A percentile compares a stretch with the other conserved stretches of the same genome.
Conservation (phyloP, 1,140 invertebrate species). For the Drosophila bocqueti region DNA sequence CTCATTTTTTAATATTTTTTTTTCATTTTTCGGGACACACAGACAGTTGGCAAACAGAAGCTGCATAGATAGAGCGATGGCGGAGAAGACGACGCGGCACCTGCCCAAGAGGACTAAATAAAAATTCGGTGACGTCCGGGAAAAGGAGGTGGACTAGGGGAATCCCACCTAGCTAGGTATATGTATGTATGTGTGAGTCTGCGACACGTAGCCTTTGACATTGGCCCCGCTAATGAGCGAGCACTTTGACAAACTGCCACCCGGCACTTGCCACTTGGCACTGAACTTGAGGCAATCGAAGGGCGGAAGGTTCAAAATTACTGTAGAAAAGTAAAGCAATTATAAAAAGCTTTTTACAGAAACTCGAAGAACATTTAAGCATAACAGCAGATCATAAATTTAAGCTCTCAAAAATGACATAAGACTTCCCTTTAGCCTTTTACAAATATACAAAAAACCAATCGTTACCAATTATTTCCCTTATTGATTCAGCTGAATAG, state of each 20-base stretch:
- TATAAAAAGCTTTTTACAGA: constrained; percentile 3
- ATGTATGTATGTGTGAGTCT: constrained; percentile 27
- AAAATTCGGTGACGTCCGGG: constrained; percentile 48
- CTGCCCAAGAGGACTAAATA: constrained; percentile 61
- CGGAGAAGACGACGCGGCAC: constrained; percentile 38
- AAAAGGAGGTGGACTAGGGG: neutral
- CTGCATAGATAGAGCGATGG: constrained; percentile 34
- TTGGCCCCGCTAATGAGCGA: constrained; percentile 77
- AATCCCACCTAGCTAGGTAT: neutral
- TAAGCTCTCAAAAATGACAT: neutral
- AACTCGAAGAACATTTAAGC: neutral
- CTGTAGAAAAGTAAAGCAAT: constrained; percentile 37
- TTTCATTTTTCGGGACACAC: constrained; percentile 29
- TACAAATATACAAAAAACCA: neutral
- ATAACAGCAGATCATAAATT: neutral
- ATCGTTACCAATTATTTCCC: constrained; percentile 15
- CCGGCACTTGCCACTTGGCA: constrained; percentile 47
- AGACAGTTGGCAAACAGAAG: constrained; percentile 78
- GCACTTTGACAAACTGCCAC: constrained; percentile 63
- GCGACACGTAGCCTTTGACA: constrained; percentile 79
- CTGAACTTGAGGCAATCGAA: constrained; percentile 59
- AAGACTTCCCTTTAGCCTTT: neutral
- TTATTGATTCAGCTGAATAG: constrained; percentile 33
- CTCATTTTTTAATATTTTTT: constrained; percentile 77
- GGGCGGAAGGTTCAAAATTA: neutral